Evolutionary conservation across 2,797 vertebrate genomes (phyloP), one percentile per base, ranked within the genome.

Genomic region (Sebastes wilsoni): DNA sequence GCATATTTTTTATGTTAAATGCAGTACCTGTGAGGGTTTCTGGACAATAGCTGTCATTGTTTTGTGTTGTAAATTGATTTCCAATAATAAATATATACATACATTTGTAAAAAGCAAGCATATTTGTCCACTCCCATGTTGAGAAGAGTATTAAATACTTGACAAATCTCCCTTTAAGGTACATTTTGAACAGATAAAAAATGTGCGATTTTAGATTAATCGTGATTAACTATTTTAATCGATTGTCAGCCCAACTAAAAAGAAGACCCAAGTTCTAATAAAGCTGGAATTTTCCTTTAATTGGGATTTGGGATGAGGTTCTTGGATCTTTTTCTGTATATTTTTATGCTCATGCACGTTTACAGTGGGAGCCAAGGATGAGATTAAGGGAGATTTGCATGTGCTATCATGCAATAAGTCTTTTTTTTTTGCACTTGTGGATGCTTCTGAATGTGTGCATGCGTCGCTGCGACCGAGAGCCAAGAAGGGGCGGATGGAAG

Each of bases 401-500:
- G 20, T 4, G 11, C 18, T 11, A 61, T 61, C 72, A 52, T 54
- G 22, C 38, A 56, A 11, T 3, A 56, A 3, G 34, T 12, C 5
- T 46, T 69, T 52, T 28, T 30, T 71, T 58, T 32, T 56, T 66
- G n/a, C 42, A 52, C 28, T 70, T 60, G 20, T 55, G 32, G 23
- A 68, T 68, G 81, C 83, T 88, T 76, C 85, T 75, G 76, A 83
- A 22, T 80, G 79, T 65, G 65, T 82, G 76, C 81, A 60, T 83
- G 66, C 23, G 46, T 79, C 84, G 23, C 55, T 42, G 28, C 6
- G 72, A 80, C 72, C 14, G 36, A n/a, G 70, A 80, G 84, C 86
- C 89, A 82, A 85, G 18, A 34, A 22, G 46, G 46, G 82, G 81
- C 38, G 85, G 87, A 84, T 71, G 77, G 79, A 82, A 87, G 90